phyloP scores from a whole-genome alignment of 2,888 invertebrate species.

The Nymphalis c-album region DNA sequence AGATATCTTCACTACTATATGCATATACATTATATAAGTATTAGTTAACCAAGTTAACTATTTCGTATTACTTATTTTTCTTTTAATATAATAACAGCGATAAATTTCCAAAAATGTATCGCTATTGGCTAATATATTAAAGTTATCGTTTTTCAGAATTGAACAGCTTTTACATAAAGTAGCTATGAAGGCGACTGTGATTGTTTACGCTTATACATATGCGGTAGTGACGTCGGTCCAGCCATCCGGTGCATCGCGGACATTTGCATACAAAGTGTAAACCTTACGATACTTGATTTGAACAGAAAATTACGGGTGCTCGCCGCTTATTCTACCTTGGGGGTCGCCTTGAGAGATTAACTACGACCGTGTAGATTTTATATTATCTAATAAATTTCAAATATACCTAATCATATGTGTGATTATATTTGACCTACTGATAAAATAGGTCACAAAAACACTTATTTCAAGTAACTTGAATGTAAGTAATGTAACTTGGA shows the following conservation, averaged over 20 bases:
- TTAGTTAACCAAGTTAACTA: too few relatives aligned
- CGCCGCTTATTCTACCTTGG: constrained; percentile 25
- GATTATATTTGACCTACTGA: constrained; percentile 1
- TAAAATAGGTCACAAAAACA: constrained; percentile 1
- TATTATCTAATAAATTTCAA: constrained; percentile 22
- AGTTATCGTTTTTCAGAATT: constrained; percentile 19
- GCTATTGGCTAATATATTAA: background rate
- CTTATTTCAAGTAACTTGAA: background rate
- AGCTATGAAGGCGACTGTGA: constrained; percentile 7
- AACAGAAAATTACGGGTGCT: constrained; percentile 32
- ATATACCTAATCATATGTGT: constrained; percentile 7
- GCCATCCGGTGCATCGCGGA: constrained; percentile 29
- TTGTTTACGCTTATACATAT: constrained; percentile 25
- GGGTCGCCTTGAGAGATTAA: constrained; percentile 35
- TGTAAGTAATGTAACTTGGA: too few relatives aligned
- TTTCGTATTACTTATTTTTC: too few relatives aligned
- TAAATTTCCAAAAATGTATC: too few relatives aligned
- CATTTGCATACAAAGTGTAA: constrained; percentile 35
- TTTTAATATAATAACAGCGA: too few relatives aligned
- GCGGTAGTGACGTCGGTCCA: constrained; percentile 28
- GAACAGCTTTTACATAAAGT: constrained; percentile 2
- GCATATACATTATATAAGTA: too few relatives aligned
- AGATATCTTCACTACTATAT: too few relatives aligned
- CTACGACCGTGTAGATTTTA: constrained; percentile 24
- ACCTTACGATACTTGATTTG: constrained; percentile 31